Conservation (phyloP, 2,113 vertebrate genomes). For the Podiceps cristatus region DNA sequence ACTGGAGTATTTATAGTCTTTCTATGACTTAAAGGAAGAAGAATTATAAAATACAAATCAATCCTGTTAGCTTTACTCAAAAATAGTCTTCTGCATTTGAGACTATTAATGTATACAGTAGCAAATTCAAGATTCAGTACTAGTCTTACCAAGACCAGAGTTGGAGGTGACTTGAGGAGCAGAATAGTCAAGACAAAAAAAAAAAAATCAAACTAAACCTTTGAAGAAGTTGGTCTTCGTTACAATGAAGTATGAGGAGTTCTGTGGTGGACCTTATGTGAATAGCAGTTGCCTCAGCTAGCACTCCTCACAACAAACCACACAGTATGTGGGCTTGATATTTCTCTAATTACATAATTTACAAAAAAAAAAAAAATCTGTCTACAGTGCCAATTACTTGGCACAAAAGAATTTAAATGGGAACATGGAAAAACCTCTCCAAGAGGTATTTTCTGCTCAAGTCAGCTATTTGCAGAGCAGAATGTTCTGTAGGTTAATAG, state of each 20-base stretch:
- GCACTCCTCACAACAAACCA: conserved; percentile 22
- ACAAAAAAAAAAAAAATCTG: background rate
- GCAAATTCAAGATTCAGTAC: background rate
- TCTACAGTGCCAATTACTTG: conserved; percentile 51
- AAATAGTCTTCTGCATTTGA: background rate
- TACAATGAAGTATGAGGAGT: background rate
- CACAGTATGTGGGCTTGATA: conserved; percentile 33
- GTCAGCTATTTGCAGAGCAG: conserved; percentile 53
- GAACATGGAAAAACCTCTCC: background rate
- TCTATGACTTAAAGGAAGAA: background rate
- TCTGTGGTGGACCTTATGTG: background rate
- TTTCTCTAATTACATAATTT: conserved; percentile 49
- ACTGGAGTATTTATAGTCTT: background rate
- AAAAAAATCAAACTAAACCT: background rate
- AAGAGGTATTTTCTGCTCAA: conserved; percentile 52
- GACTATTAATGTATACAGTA: background rate
- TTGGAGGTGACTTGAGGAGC: background rate
- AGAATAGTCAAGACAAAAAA: background rate
- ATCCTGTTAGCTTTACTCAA: background rate
- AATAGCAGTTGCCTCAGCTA: background rate
- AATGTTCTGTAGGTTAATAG: conserved; percentile 49
- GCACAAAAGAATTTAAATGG: conserved; percentile 35
- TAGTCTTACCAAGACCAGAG: background rate
- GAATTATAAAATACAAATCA: background rate
- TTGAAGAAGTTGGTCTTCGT: background rate